Base-by-base conservation (phyloP, 2,797 vertebrate species). In the Poecilia wingei region DNA sequence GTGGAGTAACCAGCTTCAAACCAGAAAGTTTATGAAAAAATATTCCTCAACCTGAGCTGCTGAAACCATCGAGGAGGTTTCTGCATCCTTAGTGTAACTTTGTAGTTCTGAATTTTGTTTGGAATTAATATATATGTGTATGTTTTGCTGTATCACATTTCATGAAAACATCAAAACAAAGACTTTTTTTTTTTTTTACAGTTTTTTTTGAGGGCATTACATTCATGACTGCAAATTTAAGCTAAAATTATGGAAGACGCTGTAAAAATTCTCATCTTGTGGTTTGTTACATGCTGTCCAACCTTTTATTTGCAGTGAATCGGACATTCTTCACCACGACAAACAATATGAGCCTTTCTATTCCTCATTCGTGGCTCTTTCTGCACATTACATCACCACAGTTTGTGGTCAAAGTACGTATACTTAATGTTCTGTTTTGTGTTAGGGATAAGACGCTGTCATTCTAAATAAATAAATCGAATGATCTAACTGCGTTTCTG, bases 301-400 rank as follows among this genome's bases (percentile, higher is more conserved):
- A 16, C 10, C 84, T 87, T 70, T 87, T 74, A n/a, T 88, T 91
- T 93, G 51, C 95, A 99, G 98, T 91, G 98, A 98, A 90, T 97
- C 97, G 8, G 98, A 99, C 93, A 99, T 99, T 94, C 95, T 99
- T 93, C 97, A 98, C 91, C 98, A 99, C 0, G 98, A 99, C 95
- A 99, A 99, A 95, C 98, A 99, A 81, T 99, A 99, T 14, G 98
- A 99, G 94, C 98, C 98, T 6, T 99, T 99, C 94, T 99, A 99
- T 95, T 99, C 98, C 0, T 99, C 98, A 36, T 99, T 99, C 2
- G 97, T 99, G 93, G 98, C 98, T 2, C 97, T 99, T 79, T 99
- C 98, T 86, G 98, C 98, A 2, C 98, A 99, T 96, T 99, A 99
- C 95, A 99, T 99, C 95, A 98, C 98, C 88, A 99, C 98, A 71